Base-by-base conservation (phyloP, 2,113 vertebrate genomes). In the Syngnathus floridae region DNA sequence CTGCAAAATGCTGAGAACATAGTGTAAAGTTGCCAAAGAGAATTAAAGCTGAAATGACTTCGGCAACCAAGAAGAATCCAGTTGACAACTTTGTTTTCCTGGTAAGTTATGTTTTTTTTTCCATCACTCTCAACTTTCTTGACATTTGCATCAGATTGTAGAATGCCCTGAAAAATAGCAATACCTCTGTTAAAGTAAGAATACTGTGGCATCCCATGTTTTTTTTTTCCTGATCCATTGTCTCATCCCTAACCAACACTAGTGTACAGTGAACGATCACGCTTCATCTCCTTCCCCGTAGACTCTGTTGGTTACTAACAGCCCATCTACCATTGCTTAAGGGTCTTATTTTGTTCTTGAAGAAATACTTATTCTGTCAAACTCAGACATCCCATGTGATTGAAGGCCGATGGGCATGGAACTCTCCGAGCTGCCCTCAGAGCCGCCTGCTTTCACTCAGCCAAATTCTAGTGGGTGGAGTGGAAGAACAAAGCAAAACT, bases 351-450 rank as follows among this genome's bases (percentile, higher is more conserved):
- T 82, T 86, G 82, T 84, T 86, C 73, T 80, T 83, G 80, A 88
- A 88, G 84, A 85, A 88, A 86, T 74, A 87, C 85, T 87, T 87
- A 82, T 86, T 79, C 86, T 87, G 88, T 89, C 88, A 89, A 88
- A 88, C 83, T 82, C 85, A 83, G 85, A 87, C 80, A 84, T 89
- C 88, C 88, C 88, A 73, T 81, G 88, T 85, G 86, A 87, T 85
- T 73, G 86, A 86, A 79, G 85, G 88, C 88, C 85, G 86, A 76
- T 86, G 84, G 88, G 84, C 88, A 89, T 86, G 88, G 86, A 89
- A 89, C 86, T 89, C 85, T 88, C 85, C 77, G 79, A 86, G 85
- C 84, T 87, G 86, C 83, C 86, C 88, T 89, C 82, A 87, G 79
- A 87, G 86, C 84, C 77, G 82, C 82, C 80, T 76, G 78, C 80